Base-by-base conservation (phyloP, 2,888 invertebrate genomes). In the Netelia fuscicornis region DNA sequence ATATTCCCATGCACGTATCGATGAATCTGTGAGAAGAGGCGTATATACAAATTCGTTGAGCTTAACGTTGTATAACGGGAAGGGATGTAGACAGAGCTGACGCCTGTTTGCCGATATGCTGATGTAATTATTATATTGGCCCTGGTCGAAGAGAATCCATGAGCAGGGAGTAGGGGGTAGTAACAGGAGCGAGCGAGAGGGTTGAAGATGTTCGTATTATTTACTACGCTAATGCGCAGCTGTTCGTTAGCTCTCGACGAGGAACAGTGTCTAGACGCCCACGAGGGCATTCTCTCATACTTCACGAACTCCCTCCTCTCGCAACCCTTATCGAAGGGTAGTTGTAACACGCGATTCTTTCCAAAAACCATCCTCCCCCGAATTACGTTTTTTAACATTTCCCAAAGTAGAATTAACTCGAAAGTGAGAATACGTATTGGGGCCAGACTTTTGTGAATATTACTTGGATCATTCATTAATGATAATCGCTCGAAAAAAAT, bases 91-190 rank as follows among this genome's bases (percentile, higher is more conserved):
- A 80, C 84, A 88, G 85, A 87, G 93, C 93, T 93, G 91, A 93
- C 91, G 92, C 90, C 88, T 93, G 93, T 93, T 93, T 93, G 92
- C 92, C 91, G 91, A 93, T 93, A 93, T 93, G 93, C 93, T 93
- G 93, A 93, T 93, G 93, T 93, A 93, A 93, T 93, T 93, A 93
- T 93, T 93, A 92, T 93, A 93, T 93, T 93, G 93, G 88, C 67
- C 85, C 58, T 65, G 76, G 78, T 81, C 77, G 67, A 74, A 64
- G 62, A 44, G 68, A 17, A 54, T n/a, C 54, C n/a, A 2, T 58
- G 58, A 20, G 20, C 1, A 20, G 72, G n/a, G 60, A 25, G 42
- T 56, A 23, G 17, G 71, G 11, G 25, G 52, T 70, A 72, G 54
- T 56, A 52, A 65, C 25, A 23, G 44, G 42, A 60, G 77, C 23